phyloP scores from a whole-genome alignment of 2,113 vertebrate genomes.

The Amphilophus citrinellus region DNA sequence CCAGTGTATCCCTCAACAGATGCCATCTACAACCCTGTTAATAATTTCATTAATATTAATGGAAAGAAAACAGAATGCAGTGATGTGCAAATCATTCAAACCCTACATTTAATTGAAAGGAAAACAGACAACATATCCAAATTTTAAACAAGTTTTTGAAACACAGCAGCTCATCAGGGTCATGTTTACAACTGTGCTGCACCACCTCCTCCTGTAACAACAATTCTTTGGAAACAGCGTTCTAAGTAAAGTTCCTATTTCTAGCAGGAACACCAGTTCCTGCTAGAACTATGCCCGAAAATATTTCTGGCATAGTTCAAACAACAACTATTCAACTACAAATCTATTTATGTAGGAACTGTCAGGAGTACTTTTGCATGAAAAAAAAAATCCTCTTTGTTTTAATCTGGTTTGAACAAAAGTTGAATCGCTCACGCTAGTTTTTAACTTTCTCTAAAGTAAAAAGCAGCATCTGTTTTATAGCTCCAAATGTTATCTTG shows the following conservation, averaged over 20 bases:
- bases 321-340: neutral
- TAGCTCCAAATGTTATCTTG: neutral
- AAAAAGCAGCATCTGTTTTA: neutral
- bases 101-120: neutral
- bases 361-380: neutral
- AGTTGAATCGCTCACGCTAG: neutral
- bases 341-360: neutral
- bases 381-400: neutral
- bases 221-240: neutral
- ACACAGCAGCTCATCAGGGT: neutral
- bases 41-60: conserved; percentile 2
- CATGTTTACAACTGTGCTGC: neutral
- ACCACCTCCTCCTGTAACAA: neutral
- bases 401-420: neutral
- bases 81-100: neutral
- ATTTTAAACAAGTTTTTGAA: neutral
- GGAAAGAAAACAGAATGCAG: neutral
- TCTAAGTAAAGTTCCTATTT: neutral
- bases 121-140: neutral
- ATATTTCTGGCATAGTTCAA: neutral
- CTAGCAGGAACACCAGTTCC: neutral
- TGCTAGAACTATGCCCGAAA: no score
- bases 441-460: no score
- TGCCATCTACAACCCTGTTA: neutral
- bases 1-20: neutral